Evolutionary conservation across 2,113 vertebrate genomes (phyloP).

Genomic region (Melanotaenia duboulayi): DNA sequence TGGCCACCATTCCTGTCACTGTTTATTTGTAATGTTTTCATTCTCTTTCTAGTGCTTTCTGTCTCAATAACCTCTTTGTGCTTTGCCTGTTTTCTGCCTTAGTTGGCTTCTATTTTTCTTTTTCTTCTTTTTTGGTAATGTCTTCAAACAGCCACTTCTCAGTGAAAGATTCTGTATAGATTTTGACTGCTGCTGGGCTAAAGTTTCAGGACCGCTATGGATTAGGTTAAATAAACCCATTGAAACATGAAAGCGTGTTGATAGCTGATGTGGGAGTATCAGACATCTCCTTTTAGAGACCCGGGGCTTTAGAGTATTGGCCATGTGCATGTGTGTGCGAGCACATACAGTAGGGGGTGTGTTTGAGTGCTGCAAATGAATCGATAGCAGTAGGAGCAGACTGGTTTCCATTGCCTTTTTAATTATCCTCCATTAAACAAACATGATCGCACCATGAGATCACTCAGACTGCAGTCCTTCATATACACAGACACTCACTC

Average conservation of each 20-base stretch:
- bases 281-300: conserved; percentile 58
- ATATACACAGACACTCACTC: not conserved
- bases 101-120: not conserved
- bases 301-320: conserved; percentile 34
- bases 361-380: conserved; percentile 45
- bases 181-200: conserved; percentile 19
- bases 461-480: conserved; percentile 44
- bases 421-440: conserved; percentile 84
- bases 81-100: no score
- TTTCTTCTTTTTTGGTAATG: not conserved
- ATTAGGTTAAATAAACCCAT: conserved; percentile 66
- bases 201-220: conserved; percentile 34
- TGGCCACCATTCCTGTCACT: not conserved
- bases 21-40: not conserved
- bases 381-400: conserved; percentile 73
- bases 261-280: conserved; percentile 67
- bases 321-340: not conserved
- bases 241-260: conserved; percentile 71
- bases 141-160: conserved; percentile 44
- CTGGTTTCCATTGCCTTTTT: conserved; percentile 77
- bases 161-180: conserved; percentile 36
- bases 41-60: not conserved
- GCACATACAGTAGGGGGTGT: conserved; percentile 1
- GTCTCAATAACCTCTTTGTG: not conserved
- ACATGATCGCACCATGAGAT: conserved; percentile 76